These are phyloP conservation scores for Drosophila varians DNA, from an alignment of 1,140 invertebrate species.

Conservation along the genomic window DNA sequence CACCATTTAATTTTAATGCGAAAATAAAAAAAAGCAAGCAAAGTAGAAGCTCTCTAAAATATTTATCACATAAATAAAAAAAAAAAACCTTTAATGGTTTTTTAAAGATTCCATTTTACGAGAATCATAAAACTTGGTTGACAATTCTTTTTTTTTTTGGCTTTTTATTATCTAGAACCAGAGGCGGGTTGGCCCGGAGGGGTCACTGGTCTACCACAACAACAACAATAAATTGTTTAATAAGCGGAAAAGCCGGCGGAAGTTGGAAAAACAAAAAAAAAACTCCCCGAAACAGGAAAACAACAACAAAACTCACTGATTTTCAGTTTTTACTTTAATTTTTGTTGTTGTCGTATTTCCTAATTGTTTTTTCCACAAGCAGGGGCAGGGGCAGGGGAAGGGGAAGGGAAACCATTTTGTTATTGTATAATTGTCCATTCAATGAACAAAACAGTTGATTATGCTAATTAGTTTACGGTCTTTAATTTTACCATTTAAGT, in stretches of 20 bases:
- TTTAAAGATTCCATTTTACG: not conserved
- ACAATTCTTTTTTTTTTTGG: not conserved
- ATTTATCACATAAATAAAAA: not conserved
- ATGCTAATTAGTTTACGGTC: slow-evolving; percentile 65
- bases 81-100: not conserved
- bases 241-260: slow-evolving; percentile 68
- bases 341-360: slow-evolving; percentile 5
- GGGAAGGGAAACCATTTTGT: not conserved
- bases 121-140: slow-evolving; percentile 1
- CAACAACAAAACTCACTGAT: slow-evolving; percentile 5
- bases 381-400: not conserved
- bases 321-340: slow-evolving; percentile 11
- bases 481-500: slow-evolving; percentile 51
- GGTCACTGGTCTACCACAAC: slow-evolving; percentile 18
- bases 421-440: slow-evolving; percentile 22
- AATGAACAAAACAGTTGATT: slow-evolving; percentile 54
- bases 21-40: not conserved
- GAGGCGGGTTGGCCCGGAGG: not conserved
- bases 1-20: no score
- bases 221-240: slow-evolving; percentile 45
- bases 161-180: not conserved
- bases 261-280: slow-evolving; percentile 22
- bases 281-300: slow-evolving; percentile 14
- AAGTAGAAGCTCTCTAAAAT: not conserved
- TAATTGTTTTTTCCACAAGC: slow-evolving; percentile 44